Conservation (phyloP, 1,140 invertebrate species). For the Sitophilus oryzae region DNA sequence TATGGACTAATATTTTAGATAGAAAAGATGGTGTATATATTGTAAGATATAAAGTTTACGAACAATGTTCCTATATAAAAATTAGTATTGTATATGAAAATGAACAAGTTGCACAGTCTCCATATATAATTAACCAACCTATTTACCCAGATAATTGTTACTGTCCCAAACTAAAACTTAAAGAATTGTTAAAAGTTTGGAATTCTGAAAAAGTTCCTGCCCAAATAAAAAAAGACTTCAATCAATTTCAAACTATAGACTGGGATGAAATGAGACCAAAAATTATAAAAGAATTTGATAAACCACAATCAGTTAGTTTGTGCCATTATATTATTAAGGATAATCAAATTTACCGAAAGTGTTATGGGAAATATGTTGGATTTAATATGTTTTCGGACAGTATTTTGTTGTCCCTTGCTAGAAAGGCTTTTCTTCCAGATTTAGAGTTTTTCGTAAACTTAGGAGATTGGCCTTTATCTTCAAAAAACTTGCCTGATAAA, state of each 20-base stretch:
- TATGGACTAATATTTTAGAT: slow-evolving; percentile 73
- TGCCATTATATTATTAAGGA: slow-evolving; percentile 86
- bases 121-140: slow-evolving; percentile 59
- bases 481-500: slow-evolving; percentile 45
- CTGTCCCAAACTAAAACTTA: slow-evolving; percentile 64
- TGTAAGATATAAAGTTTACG: slow-evolving; percentile 74
- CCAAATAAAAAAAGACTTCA: slow-evolving; percentile 73
- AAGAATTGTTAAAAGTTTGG: slow-evolving; percentile 62
- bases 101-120: slow-evolving; percentile 60
- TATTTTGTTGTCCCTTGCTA: slow-evolving; percentile 73
- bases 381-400: slow-evolving; percentile 95
- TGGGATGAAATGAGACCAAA: slow-evolving; percentile 62
- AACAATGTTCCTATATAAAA: slow-evolving; percentile 64
- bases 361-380: slow-evolving; percentile 90
- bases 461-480: slow-evolving; percentile 88
- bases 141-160: slow-evolving; percentile 79
- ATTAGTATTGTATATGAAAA: slow-evolving; percentile 66
- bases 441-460: slow-evolving; percentile 89
- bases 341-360: slow-evolving; percentile 80
- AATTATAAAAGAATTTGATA: slow-evolving; percentile 48
- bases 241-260: slow-evolving; percentile 63
- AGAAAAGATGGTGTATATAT: slow-evolving; percentile 81
- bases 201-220: slow-evolving; percentile 59
- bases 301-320: slow-evolving; percentile 72
- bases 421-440: slow-evolving; percentile 82